These are phyloP conservation scores for Hypsopygia costalis DNA, from an alignment of 2,888 invertebrate species.

Conservation along the genomic window DNA sequence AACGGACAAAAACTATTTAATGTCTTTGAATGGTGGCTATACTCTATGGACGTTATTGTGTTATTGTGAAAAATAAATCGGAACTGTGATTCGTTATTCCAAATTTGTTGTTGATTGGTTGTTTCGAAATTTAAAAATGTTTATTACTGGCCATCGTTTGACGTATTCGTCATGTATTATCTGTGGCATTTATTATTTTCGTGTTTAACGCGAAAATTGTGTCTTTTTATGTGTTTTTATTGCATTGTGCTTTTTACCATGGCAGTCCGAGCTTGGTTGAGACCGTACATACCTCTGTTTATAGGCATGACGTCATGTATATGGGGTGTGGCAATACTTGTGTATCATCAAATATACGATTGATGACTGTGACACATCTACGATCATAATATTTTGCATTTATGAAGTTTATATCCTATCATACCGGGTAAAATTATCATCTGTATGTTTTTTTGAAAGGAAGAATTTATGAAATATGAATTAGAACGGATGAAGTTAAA, in stretches of 20 bases:
- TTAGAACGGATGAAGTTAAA: no score
- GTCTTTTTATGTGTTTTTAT: conserved; percentile 28
- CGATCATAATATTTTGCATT: conserved; percentile 18
- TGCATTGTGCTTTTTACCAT: conserved; percentile 51
- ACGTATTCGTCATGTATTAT: conserved; percentile 58
- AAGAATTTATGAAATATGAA: no score
- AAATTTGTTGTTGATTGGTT: conserved; percentile 22
- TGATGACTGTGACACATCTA: conserved; percentile 35
- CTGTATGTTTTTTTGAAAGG: no score
- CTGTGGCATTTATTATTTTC: conserved; percentile 59
- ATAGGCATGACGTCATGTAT: conserved; percentile 94
- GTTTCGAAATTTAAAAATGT: conserved; percentile 34
- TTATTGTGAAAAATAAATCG: conserved; percentile 42
- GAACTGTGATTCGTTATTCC: conserved; percentile 59
- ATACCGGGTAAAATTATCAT: no score
- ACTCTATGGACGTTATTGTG: conserved; percentile 30
- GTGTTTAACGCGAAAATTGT: conserved; percentile 50
- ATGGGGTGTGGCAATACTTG: conserved; percentile 85
- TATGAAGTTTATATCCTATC: no score
- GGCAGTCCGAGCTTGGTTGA: conserved; percentile 81
- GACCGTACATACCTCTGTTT: conserved; percentile 88
- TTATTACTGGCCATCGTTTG: conserved; percentile 21
- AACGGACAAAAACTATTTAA: conserved; percentile 29
- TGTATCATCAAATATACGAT: conserved; percentile 66
- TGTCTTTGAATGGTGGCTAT: conserved; percentile 37